A percentile compares a stretch with the other conserved stretches of the same genome.
phyloP scores from a whole-genome alignment of 2,797 vertebrate genomes.

The Ctenosaura bakeri region DNA sequence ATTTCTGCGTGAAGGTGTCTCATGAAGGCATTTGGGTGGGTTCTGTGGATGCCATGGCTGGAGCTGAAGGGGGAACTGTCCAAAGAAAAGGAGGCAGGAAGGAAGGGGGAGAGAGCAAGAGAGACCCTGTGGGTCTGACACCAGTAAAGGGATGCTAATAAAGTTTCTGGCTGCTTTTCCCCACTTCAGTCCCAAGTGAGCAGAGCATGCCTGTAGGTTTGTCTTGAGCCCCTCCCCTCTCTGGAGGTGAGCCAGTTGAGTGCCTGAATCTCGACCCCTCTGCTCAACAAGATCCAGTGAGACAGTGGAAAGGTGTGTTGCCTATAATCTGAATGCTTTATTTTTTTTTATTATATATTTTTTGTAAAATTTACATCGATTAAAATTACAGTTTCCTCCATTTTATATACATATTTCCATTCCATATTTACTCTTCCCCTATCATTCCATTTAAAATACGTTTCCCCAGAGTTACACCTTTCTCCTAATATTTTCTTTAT shows the following conservation, averaged over 20 bases:
- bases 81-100: too few species aligned
- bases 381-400: too few species aligned
- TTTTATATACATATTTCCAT: too few species aligned
- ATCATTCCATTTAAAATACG: too few species aligned
- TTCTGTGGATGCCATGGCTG: slow-evolving; percentile 73
- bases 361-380: too few species aligned
- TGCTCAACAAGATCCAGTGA: slow-evolving; percentile 11
- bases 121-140: neutral
- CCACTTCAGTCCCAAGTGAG: slow-evolving; percentile 20
- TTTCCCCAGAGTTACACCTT: too few species aligned
- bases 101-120: too few species aligned
- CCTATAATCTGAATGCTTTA: slow-evolving; percentile 6
- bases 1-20: slow-evolving; percentile 76
- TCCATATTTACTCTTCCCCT: too few species aligned
- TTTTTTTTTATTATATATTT: too few species aligned
- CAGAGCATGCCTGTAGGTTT: slow-evolving; percentile 15
- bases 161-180: slow-evolving; percentile 37
- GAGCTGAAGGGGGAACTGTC: neutral
- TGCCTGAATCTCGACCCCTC: neutral
- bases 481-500: too few species aligned
- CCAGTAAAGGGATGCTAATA: slow-evolving; percentile 8
- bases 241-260: neutral
- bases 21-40: slow-evolving; percentile 73
- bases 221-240: neutral
- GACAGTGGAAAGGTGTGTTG: too few species aligned